These are phyloP conservation scores for Drosophila murphyi DNA, from an alignment of 1,140 invertebrate genomes.

Conservation along the genomic window DNA sequence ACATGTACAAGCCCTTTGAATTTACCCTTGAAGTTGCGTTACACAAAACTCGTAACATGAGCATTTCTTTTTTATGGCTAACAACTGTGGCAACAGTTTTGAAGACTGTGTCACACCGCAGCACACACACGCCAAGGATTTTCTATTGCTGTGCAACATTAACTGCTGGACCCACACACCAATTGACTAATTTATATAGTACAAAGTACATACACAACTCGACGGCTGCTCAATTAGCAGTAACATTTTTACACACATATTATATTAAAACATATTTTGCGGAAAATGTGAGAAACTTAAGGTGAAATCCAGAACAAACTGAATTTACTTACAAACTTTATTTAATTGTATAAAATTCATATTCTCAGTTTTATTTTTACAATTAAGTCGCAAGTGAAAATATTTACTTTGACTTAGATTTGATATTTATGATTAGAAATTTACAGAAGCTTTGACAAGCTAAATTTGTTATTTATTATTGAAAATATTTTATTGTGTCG, in stretches of 20 bases:
- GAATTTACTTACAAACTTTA: too few species aligned
- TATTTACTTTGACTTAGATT: too few species aligned
- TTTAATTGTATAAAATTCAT: too few species aligned
- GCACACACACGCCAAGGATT: neutral
- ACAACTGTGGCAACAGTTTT: slow-evolving; percentile 9
- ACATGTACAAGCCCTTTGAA: neutral
- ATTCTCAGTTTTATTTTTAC: too few species aligned
- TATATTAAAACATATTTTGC: too few species aligned
- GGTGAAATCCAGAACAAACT: too few species aligned
- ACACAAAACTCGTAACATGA: neutral
- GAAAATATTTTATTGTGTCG: too few species aligned
- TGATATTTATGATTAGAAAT: too few species aligned
- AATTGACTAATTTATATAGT: slow-evolving; percentile 61
- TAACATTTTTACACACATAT: neutral
- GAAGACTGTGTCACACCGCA: neutral
- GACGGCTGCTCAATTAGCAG: slow-evolving; percentile 9
- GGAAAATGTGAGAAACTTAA: too few species aligned
- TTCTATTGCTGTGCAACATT: slow-evolving; percentile 42
- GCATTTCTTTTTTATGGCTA: slow-evolving; percentile 14
- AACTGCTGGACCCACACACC: slow-evolving; percentile 76
- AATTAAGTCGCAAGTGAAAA: too few species aligned
- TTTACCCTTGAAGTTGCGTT: slow-evolving; percentile 18
- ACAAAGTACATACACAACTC: slow-evolving; percentile 8
- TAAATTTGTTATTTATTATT: too few species aligned
- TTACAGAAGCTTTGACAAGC: too few species aligned